Evolutionary conservation across 2,888 invertebrate species (phyloP).

Genomic region (Cosmopolites sordidus): DNA sequence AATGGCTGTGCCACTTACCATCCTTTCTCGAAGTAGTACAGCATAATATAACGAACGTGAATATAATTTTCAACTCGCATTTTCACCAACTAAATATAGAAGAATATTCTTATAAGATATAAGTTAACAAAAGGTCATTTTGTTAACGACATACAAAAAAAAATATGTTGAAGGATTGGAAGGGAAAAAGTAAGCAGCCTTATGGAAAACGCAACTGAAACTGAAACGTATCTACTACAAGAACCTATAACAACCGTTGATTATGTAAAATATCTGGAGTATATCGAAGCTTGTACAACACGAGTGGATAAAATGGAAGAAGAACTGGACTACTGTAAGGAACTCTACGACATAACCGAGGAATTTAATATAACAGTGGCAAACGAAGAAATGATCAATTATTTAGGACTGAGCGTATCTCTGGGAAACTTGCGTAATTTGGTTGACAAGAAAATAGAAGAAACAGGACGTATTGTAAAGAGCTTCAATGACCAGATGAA

Average conservation of each 20-base stretch:
- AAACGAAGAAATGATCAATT: conserved; percentile 65
- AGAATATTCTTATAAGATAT: too few species aligned
- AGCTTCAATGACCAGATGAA: conserved; percentile 70
- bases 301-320: conserved; percentile 68
- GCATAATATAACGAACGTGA: too few species aligned
- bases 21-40: too few species aligned
- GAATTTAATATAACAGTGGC: conserved; percentile 70
- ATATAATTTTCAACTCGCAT: too few species aligned
- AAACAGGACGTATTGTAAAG: conserved; percentile 64
- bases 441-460: conserved; percentile 66
- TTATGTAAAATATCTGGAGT: conserved; percentile 65
- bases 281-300: conserved; percentile 63
- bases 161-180: conserved; percentile 58
- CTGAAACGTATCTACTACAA: conserved; percentile 57
- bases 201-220: conserved; percentile 59
- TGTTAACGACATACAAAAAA: not conserved
- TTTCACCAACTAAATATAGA: too few species aligned
- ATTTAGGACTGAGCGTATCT: conserved; percentile 59
- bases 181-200: conserved; percentile 54
- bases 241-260: conserved; percentile 69
- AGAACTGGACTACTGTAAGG: conserved; percentile 73
- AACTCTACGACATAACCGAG: conserved; percentile 79
- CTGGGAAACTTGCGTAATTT: conserved; percentile 62
- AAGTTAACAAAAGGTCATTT: too few species aligned
- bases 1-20: too few species aligned